A percentile compares a stretch with the other conserved stretches of the same genome.
Evolutionary conservation across 2,113 vertebrate genomes (phyloP).

Genomic region (Caretta caretta): DNA sequence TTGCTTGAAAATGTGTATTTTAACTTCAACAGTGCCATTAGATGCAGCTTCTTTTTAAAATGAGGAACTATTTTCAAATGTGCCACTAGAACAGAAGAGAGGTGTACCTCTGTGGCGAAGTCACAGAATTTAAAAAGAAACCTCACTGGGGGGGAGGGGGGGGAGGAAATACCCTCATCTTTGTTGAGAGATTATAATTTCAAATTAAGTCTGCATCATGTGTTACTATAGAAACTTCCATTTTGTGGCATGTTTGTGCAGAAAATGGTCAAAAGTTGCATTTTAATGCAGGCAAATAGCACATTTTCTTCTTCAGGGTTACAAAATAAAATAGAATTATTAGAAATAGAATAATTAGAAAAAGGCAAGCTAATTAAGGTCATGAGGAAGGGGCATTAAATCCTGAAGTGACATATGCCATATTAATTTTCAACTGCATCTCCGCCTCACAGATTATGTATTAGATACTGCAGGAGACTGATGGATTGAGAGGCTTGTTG

Average conservation of each 20-base stretch:
- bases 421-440: slow-evolving; percentile 49
- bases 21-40: neutral
- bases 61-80: slow-evolving; percentile 22
- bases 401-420: slow-evolving; percentile 40
- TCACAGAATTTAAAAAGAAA: neutral
- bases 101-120: neutral
- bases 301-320: neutral
- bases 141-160: neutral
- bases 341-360: slow-evolving; percentile 24
- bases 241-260: slow-evolving; percentile 52
- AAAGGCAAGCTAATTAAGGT: slow-evolving; percentile 51
- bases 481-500: slow-evolving; percentile 84
- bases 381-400: slow-evolving; percentile 22
- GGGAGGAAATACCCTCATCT: slow-evolving; percentile 14
- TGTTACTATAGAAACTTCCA: slow-evolving; percentile 73
- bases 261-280: slow-evolving; percentile 59
- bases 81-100: neutral
- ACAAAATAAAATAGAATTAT: slow-evolving; percentile 26
- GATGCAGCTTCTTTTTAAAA: neutral
- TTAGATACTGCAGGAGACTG: slow-evolving; percentile 78
- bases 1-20: neutral
- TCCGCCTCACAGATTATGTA: slow-evolving; percentile 75
- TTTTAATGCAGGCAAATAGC: slow-evolving; percentile 49
- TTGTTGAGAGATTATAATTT: slow-evolving; percentile 65
- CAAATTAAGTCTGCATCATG: slow-evolving; percentile 56